Conservation (phyloP, 2,888 invertebrate genomes). For the Onchidella celtica region DNA sequence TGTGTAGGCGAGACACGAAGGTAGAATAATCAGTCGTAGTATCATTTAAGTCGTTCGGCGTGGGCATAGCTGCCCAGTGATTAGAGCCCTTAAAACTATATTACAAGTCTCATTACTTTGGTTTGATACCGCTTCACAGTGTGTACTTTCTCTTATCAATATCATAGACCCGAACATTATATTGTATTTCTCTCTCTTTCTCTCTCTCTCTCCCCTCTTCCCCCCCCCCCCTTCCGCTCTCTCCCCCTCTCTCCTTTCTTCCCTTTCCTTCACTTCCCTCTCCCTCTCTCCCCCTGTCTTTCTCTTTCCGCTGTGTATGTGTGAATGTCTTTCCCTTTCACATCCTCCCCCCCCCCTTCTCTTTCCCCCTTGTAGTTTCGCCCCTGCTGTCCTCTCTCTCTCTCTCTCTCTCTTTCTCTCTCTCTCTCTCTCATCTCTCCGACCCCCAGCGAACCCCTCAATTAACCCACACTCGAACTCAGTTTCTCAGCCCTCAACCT, state of each 20-base stretch:
- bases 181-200: not conserved
- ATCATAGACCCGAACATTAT: no score
- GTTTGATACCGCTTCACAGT: no score
- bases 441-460: no score
- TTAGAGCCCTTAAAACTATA: no score
- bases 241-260: not conserved
- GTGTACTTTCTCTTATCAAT: no score
- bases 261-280: not conserved
- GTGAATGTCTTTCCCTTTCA: not conserved
- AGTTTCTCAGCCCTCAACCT: no score
- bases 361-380: not conserved
- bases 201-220: not conserved
- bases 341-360: not conserved
- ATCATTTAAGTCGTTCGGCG: no score
- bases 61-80: no score
- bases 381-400: not conserved
- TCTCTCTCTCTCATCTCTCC: not conserved
- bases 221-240: not conserved
- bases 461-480: no score
- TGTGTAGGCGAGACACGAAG: no score
- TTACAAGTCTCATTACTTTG: no score
- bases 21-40: no score
- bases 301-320: not conserved
- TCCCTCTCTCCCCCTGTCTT: constrained; percentile 1
- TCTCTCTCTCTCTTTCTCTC: constrained; percentile 19